Evolutionary conservation across 2,113 vertebrate species (phyloP).

Genomic region (Psettodes erumei): DNA sequence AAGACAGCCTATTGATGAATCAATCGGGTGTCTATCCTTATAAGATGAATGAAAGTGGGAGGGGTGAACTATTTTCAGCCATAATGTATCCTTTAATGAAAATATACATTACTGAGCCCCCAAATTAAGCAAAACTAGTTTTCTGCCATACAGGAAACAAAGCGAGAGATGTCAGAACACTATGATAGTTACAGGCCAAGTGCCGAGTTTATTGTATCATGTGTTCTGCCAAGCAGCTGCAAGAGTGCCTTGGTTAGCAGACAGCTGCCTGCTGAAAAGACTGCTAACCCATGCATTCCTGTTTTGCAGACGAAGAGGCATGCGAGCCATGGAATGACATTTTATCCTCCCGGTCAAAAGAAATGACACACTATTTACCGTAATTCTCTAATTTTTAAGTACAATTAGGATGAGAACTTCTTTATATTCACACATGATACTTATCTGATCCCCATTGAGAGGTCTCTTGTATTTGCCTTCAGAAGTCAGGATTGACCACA

Average conservation of each 20-base stretch:
- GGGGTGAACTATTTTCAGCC: neutral
- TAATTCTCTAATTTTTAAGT: neutral
- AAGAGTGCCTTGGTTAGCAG: slow-evolving; percentile 19
- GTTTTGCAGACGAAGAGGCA: slow-evolving; percentile 3
- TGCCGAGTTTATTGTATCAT: slow-evolving; percentile 32
- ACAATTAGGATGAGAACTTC: neutral
- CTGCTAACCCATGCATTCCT: slow-evolving; percentile 19
- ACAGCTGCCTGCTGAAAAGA: slow-evolving; percentile 56
- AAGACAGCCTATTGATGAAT: slow-evolving; percentile 15
- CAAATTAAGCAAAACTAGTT: neutral
- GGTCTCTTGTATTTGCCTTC: neutral
- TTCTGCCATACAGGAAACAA: neutral
- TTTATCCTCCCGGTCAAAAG: neutral
- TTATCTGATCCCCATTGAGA: neutral
- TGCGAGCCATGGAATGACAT: slow-evolving; percentile 16
- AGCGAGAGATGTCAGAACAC: neutral
- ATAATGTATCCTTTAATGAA: neutral
- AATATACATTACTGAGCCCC: neutral
- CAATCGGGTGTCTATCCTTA: neutral
- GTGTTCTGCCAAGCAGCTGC: slow-evolving; percentile 63
- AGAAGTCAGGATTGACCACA: neutral
- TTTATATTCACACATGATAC: neutral
- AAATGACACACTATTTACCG: neutral
- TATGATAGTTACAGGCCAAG: neutral
- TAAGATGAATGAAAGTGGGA: neutral